phyloP scores from a whole-genome alignment of 35 echinoderm and acorn worm genomes.

The Acanthaster planci region DNA sequence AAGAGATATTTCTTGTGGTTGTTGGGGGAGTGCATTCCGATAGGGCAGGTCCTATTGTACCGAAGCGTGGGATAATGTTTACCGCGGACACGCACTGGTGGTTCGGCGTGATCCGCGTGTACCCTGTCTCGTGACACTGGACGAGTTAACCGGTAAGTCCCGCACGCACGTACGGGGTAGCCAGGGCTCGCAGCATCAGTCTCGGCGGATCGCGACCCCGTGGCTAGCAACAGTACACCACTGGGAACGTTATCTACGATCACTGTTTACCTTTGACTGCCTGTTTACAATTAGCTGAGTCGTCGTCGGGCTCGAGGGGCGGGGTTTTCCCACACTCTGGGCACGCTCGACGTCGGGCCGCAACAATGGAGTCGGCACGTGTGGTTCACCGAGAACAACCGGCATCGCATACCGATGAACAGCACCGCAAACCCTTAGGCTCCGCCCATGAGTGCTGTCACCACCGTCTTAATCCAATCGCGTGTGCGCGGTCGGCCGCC shows the following conservation, averaged over 20 bases:
- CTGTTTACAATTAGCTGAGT: conserved; percentile 50
- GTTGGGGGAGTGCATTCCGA: too few species aligned
- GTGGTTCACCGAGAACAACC: conserved; percentile 19
- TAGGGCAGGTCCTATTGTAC: too few species aligned
- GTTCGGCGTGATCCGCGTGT: too few species aligned
- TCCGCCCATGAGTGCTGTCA: not conserved
- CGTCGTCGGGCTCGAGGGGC: conserved; percentile 2
- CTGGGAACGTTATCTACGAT: conserved; percentile 41
- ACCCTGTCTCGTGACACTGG: too few species aligned
- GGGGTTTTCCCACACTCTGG: conserved; percentile 52
- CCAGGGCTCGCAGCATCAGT: not conserved
- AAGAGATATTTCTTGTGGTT: too few species aligned
- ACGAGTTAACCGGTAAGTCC: not conserved
- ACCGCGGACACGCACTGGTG: too few species aligned
- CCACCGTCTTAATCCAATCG: conserved; percentile 14
- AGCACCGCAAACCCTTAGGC: not conserved
- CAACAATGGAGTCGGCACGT: conserved; percentile 45
- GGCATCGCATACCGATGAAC: conserved; percentile 14
- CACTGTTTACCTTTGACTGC: conserved; percentile 44
- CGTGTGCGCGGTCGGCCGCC: not conserved
- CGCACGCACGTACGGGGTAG: conserved; percentile 10
- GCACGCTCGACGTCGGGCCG: conserved; percentile 28
- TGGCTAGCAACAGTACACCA: conserved; percentile 18
- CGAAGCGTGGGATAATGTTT: too few species aligned
- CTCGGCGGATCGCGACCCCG: conserved; percentile 21